Conservation (phyloP, 1,140 invertebrate species). For the Drosophila bocqueti region DNA sequence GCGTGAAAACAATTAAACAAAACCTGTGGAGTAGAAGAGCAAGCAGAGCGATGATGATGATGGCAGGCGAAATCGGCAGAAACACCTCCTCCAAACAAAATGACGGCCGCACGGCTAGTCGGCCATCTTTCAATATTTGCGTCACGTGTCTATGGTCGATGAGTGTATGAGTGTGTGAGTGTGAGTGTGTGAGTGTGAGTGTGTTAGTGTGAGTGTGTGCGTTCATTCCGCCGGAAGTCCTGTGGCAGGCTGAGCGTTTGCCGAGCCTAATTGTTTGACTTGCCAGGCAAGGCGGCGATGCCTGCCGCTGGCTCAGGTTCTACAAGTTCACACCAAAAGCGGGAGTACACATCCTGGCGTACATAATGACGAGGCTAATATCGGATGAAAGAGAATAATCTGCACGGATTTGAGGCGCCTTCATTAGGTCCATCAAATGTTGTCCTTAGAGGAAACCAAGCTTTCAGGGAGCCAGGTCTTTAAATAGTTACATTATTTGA, state of each 20-base stretch:
- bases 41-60: constrained; percentile 10
- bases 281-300: constrained; percentile 22
- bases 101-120: constrained; percentile 38
- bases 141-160: constrained; percentile 43
- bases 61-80: constrained; percentile 13
- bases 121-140: constrained; percentile 58
- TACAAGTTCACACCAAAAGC: constrained; percentile 38
- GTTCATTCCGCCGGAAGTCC: constrained; percentile 66
- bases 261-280: constrained; percentile 72
- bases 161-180: constrained; percentile 14
- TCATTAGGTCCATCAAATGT: background rate
- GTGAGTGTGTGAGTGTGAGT: background rate
- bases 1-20: constrained; percentile 98
- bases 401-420: background rate
- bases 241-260: constrained; percentile 48
- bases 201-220: constrained; percentile 8
- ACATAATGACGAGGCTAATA: constrained; percentile 5
- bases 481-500: background rate
- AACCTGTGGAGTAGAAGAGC: constrained; percentile 88
- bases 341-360: constrained; percentile 18
- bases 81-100: constrained; percentile 39
- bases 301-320: constrained; percentile 35
- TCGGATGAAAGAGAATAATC: constrained; percentile 7
- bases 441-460: background rate
- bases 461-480: background rate